Evolutionary conservation across 2,797 vertebrate species (phyloP).

Genomic region (Clarias laeviceps): DNA sequence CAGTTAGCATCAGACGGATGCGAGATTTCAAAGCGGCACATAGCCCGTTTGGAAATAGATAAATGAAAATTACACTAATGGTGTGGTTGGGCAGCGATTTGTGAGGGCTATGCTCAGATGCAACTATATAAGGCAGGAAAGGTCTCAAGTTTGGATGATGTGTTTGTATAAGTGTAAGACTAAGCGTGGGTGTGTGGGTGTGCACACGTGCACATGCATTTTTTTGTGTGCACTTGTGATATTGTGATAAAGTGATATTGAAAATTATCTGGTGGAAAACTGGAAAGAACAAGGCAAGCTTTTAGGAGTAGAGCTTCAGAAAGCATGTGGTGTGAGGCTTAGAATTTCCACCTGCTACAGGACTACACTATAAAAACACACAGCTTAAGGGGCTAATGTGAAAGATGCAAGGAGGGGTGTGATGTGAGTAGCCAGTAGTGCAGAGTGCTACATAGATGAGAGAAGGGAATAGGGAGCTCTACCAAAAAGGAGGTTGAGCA

Average conservation of each 20-base stretch:
- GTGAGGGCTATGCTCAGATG: slow-evolving; percentile 27
- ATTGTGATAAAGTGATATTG: slow-evolving; percentile 27
- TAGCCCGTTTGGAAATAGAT: slow-evolving; percentile 52
- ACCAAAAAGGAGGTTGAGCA: slow-evolving; percentile 55
- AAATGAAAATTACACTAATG: slow-evolving; percentile 45
- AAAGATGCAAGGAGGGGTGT: slow-evolving; percentile 64
- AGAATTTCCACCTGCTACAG: slow-evolving; percentile 66
- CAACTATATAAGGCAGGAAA: slow-evolving; percentile 45
- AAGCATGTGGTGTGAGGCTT: slow-evolving; percentile 45
- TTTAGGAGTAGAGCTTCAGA: slow-evolving; percentile 52
- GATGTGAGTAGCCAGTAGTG: slow-evolving; percentile 70
- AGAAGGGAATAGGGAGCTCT: slow-evolving; percentile 63
- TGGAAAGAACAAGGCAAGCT: slow-evolving; percentile 31
- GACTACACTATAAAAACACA: slow-evolving; percentile 60
- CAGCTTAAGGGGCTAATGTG: slow-evolving; percentile 69
- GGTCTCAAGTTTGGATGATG: slow-evolving; percentile 32
- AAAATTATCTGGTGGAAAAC: slow-evolving; percentile 20
- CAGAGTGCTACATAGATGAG: slow-evolving; percentile 65
- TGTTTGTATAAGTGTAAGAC: slow-evolving; percentile 18
- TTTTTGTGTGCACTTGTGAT: not conserved
- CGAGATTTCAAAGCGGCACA: slow-evolving; percentile 50
- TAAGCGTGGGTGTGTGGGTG: slow-evolving; percentile 15
- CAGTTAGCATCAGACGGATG: slow-evolving; percentile 53
- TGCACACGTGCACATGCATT: not conserved
- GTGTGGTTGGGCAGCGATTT: slow-evolving; percentile 2